Conservation (phyloP, 2,888 invertebrate genomes). For the Aphidius colemani region DNA sequence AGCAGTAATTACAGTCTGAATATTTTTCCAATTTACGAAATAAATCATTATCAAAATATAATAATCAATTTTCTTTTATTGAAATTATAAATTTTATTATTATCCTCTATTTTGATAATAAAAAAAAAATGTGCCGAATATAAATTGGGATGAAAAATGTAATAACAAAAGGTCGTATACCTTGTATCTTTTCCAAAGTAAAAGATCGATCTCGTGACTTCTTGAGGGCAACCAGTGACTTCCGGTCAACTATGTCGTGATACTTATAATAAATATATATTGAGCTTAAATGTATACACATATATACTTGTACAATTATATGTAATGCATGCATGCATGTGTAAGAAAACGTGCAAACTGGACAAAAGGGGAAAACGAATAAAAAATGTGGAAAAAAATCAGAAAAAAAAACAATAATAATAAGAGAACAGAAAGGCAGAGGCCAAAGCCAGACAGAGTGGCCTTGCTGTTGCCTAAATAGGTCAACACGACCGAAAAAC, state of each 20-base stretch:
- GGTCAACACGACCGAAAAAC: conserved; percentile 35
- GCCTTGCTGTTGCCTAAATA: conserved; percentile 42
- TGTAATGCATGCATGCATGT: conserved; percentile 30
- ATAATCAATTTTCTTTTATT: too few relatives aligned
- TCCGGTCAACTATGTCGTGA: conserved; percentile 21
- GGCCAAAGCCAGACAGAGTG: conserved; percentile 41
- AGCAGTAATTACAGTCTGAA: not conserved
- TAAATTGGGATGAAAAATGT: not conserved
- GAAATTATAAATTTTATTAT: too few relatives aligned
- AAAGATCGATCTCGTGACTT: conserved; percentile 22
- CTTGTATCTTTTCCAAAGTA: not conserved
- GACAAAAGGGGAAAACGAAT: conserved; percentile 4
- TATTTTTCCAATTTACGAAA: not conserved
- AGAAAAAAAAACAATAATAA: conserved; percentile 24
- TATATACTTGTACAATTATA: not conserved
- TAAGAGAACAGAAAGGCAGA: conserved; percentile 15
- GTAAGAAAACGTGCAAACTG: conserved; percentile 18
- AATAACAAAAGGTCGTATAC: conserved; percentile 10
- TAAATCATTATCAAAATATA: too few relatives aligned
- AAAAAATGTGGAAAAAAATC: not conserved
- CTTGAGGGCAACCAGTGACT: conserved; percentile 12
- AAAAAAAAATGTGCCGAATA: not conserved
- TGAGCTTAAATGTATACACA: not conserved
- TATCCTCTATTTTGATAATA: too few relatives aligned
- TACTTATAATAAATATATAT: not conserved